Evolutionary conservation across 2,888 invertebrate species (phyloP).

Genomic region (Thelaira solivaga): DNA sequence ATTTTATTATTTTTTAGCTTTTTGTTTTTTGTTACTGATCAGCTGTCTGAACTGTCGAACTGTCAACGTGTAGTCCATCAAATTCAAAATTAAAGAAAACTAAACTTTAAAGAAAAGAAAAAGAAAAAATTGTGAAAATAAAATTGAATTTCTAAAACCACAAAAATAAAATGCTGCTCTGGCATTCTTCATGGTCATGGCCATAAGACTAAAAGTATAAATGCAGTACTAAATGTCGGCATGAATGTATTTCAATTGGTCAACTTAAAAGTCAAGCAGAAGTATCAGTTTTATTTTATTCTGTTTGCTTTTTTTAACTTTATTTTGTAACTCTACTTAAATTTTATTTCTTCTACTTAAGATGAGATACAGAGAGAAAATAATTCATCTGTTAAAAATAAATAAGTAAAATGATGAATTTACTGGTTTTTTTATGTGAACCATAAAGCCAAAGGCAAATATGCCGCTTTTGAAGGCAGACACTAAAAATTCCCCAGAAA

Average conservation of each 20-base stretch:
- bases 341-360: constrained; percentile 22
- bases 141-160: constrained; percentile 39
- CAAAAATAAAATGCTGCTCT: not conserved
- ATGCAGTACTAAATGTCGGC: constrained; percentile 1
- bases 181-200: constrained; percentile 31
- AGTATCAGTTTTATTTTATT: constrained; percentile 36
- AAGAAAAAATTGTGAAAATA: constrained; percentile 20
- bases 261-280: constrained; percentile 42
- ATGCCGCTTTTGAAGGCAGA: constrained; percentile 45
- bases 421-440: not conserved
- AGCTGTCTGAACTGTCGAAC: constrained; percentile 60
- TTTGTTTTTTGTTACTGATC: constrained; percentile 14
- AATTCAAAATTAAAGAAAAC: constrained; percentile 21
- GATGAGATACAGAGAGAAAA: constrained; percentile 41
- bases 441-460: constrained; percentile 45
- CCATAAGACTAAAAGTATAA: constrained; percentile 3
- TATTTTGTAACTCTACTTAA: not conserved
- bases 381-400: constrained; percentile 53
- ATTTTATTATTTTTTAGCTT: constrained; percentile 13
- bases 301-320: no score
- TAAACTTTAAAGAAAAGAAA: not conserved
- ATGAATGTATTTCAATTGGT: constrained; percentile 51
- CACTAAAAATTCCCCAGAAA: not conserved
- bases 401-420: constrained; percentile 56
- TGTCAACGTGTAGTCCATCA: constrained; percentile 60